Evolutionary conservation across 2,797 vertebrate species (phyloP).

Genomic region (Sphenodon punctatus): DNA sequence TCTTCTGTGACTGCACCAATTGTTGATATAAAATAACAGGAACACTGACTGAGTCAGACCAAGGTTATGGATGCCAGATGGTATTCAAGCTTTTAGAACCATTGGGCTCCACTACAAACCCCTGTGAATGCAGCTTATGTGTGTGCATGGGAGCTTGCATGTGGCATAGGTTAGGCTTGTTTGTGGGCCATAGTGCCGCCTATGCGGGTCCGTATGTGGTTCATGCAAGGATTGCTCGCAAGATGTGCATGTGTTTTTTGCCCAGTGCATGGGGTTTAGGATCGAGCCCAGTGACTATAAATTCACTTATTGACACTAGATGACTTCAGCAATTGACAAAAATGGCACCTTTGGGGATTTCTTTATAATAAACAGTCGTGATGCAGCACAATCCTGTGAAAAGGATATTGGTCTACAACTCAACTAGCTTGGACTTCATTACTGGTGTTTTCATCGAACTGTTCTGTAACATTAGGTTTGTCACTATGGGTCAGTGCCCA

Average conservation of each 20-base stretch:
- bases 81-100: not conserved
- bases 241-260: no score
- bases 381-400: not conserved
- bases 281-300: not conserved
- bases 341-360: not conserved
- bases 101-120: no score
- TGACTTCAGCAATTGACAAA: not conserved
- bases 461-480: not conserved
- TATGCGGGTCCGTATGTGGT: no score
- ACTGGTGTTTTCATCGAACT: not conserved
- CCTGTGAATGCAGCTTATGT: no score
- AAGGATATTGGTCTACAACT: accelerated
- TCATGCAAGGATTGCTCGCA: no score
- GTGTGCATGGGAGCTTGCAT: no score
- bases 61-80: not conserved
- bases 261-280: no score
- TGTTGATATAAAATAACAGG: not conserved
- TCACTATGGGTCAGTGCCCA: not conserved
- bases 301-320: not conserved
- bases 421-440: not conserved
- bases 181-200: no score
- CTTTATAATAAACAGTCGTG: accelerated
- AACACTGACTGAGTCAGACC: not conserved
- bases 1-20: no score
- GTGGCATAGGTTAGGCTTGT: no score